These are phyloP conservation scores for Charina bottae DNA, from an alignment of 2,113 vertebrate species.

Conservation along the genomic window DNA sequence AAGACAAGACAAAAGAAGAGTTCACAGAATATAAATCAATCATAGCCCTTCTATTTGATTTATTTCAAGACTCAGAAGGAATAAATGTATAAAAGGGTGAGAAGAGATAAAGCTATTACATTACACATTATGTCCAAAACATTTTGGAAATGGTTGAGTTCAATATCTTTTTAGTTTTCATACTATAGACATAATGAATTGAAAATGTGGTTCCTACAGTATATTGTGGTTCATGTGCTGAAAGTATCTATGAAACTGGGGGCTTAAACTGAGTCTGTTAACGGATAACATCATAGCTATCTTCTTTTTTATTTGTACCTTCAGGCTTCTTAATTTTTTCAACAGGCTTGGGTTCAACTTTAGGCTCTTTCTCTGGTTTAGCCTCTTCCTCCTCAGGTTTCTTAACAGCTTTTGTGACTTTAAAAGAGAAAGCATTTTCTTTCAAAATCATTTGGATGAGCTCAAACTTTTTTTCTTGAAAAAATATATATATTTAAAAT, in stretches of 20 bases:
- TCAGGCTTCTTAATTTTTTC: constrained; percentile 80
- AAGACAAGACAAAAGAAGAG: neutral
- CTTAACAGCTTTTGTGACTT: constrained; percentile 77
- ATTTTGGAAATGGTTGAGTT: neutral
- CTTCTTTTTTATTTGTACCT: constrained; percentile 74
- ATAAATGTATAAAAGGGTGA: neutral
- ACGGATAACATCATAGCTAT: constrained; percentile 19
- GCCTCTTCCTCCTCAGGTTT: constrained; percentile 79
- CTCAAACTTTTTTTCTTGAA: constrained; percentile 39
- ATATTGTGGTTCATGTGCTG: neutral
- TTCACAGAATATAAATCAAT: constrained; percentile 12
- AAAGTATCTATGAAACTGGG: neutral
- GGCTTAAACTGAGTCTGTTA: neutral
- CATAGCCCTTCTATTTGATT: constrained; percentile 1
- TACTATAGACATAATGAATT: neutral
- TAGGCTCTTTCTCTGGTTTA: constrained; percentile 76
- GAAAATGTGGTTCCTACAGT: constrained; percentile 13
- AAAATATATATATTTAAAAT: constrained; percentile 44
- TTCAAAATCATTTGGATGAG: constrained; percentile 60
- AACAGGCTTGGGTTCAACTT: constrained; percentile 76
- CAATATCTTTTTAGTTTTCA: neutral
- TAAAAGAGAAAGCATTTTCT: constrained; percentile 73
- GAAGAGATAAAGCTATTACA: neutral
- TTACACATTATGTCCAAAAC: constrained; percentile 5
- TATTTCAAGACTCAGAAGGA: neutral